Conservation (phyloP, 2,113 vertebrate species). For the Asarcornis scutulata region DNA sequence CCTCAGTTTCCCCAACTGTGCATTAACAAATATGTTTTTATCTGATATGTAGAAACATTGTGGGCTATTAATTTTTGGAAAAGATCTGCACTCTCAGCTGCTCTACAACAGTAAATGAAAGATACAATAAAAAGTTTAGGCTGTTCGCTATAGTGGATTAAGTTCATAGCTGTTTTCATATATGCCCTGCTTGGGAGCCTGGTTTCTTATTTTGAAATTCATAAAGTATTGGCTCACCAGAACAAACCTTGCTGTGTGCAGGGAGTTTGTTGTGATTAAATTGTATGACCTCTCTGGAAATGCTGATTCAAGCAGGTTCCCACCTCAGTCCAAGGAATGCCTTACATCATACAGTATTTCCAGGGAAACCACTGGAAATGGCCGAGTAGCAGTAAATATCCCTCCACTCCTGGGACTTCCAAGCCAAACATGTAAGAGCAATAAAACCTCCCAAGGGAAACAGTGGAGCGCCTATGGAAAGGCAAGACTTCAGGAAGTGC, state of each 20-base stretch:
- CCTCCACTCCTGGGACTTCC: background rate
- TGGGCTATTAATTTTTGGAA: background rate
- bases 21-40: background rate
- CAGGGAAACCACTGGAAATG: background rate
- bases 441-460: background rate
- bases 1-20: background rate
- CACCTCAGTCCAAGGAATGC: background rate
- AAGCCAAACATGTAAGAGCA: background rate
- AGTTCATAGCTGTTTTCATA: background rate
- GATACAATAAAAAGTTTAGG: background rate
- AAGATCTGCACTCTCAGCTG: background rate
- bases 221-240: background rate
- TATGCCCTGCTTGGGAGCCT: background rate
- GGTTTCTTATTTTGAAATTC: background rate
- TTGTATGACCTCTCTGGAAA: background rate
- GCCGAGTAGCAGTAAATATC: background rate
- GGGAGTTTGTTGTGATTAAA: background rate
- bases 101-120: background rate
- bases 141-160: background rate
- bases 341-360: no score
- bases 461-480: background rate
- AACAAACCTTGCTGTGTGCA: background rate
- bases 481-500: background rate
- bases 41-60: background rate
- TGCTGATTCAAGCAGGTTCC: background rate